Conservation (phyloP, 1,140 invertebrate species). For the Macrobrachium nipponense region DNA sequence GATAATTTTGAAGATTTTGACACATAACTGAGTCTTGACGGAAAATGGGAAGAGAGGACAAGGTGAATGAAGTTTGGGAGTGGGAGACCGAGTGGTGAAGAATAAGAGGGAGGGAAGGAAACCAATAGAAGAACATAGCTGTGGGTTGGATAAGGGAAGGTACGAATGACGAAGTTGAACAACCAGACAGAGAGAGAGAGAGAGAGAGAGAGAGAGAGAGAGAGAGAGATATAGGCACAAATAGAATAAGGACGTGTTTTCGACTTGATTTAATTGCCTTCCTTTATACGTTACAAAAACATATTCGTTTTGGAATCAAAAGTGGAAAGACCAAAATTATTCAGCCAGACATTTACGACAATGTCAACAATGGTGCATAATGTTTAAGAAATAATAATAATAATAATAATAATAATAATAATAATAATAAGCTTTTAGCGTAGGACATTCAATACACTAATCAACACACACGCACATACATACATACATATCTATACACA, state of each 20-base stretch:
- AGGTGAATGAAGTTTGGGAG: background rate
- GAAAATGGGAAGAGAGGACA: background rate
- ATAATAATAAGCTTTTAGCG: background rate
- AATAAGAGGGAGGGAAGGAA: background rate
- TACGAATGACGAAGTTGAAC: background rate
- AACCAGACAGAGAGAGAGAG: background rate
- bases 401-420: background rate
- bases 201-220: conserved; percentile 24
- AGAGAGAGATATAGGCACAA: background rate
- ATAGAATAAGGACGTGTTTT: too few relatives aligned
- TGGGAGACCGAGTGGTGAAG: background rate
- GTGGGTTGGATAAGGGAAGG: background rate
- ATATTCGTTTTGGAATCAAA: too few relatives aligned
- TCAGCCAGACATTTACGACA: too few relatives aligned
- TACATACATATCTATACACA: conserved; percentile 12
- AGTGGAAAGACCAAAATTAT: too few relatives aligned
- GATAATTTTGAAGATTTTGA: too few relatives aligned
- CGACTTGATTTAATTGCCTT: too few relatives aligned
- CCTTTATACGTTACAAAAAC: too few relatives aligned
- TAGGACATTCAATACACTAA: background rate
- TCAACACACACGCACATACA: background rate
- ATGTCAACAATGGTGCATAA: too few relatives aligned
- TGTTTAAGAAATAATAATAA: too few relatives aligned
- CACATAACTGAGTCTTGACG: too few relatives aligned
- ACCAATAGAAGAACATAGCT: background rate